Conservation (phyloP, 2,113 vertebrate genomes). For the Alces alces region DNA sequence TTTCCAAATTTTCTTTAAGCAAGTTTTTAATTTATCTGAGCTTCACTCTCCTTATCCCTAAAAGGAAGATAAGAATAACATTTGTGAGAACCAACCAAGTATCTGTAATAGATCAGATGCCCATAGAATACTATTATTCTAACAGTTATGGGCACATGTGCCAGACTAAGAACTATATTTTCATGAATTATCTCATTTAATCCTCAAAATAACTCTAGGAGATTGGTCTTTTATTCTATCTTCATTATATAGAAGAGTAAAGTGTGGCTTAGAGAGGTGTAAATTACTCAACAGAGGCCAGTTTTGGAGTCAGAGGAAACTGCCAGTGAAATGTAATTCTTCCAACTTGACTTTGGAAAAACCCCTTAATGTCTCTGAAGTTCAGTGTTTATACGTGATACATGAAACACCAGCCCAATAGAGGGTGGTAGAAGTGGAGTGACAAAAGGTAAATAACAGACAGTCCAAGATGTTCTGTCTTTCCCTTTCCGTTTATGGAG, state of each 20-base stretch:
- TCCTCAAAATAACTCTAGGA: neutral
- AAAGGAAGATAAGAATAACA: neutral
- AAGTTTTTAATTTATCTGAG: neutral
- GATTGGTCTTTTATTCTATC: neutral
- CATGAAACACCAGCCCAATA: neutral
- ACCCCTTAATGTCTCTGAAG: neutral
- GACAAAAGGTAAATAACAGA: neutral
- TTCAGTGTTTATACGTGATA: neutral
- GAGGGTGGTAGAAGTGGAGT: neutral
- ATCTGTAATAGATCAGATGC: neutral
- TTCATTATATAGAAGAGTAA: neutral
- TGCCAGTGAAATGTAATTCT: neutral
- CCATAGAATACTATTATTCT: neutral
- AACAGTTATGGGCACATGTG: neutral
- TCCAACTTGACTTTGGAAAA: neutral
- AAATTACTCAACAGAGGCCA: neutral
- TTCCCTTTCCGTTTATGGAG: neutral
- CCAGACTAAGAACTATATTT: neutral
- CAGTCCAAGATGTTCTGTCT: neutral
- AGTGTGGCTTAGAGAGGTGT: neutral
- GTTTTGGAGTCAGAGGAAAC: neutral
- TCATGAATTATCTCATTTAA: neutral
- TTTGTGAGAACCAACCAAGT: neutral
- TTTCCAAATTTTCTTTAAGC: neutral
- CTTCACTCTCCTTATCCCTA: neutral